Percentiles rank a stretch among this genome's conserved stretches.
phyloP scores from a whole-genome alignment of 2,797 vertebrate genomes.

The Danionella dracula region DNA sequence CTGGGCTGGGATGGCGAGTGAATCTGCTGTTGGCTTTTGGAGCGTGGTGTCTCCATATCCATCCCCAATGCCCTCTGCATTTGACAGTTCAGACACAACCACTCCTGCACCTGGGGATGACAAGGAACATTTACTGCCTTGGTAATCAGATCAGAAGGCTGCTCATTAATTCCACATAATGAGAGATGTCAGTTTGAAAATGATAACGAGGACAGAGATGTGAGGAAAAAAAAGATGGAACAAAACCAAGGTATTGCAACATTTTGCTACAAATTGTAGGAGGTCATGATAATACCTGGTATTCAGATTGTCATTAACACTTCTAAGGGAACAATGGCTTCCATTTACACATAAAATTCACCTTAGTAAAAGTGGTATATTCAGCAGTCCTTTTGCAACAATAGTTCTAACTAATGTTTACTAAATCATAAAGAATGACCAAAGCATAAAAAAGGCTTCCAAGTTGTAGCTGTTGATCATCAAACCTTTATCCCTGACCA shows the following conservation, averaged over 20 bases:
- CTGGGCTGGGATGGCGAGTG: conserved; percentile 85
- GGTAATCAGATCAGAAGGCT: background rate
- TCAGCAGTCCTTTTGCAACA: no score
- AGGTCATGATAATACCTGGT: background rate
- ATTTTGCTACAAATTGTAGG: background rate
- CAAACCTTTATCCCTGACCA: no score
- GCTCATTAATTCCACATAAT: background rate
- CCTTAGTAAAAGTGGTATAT: no score
- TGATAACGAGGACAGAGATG: background rate
- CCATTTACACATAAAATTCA: no score
- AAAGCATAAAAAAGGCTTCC: no score
- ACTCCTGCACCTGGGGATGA: conserved; percentile 85
- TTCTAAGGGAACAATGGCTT: no score
- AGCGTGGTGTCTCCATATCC: conserved; percentile 96
- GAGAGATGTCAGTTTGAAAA: background rate
- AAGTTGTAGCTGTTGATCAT: no score
- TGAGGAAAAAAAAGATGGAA: background rate
- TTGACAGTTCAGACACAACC: conserved; percentile 98
- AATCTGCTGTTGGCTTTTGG: conserved; percentile 97
- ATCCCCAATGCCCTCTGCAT: conserved; percentile 98
- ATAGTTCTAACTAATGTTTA: no score
- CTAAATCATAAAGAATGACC: no score
- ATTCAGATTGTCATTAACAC: no score
- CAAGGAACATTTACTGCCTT: conserved; percentile 12
- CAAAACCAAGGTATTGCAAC: background rate